Conservation (phyloP, 2,888 invertebrate genomes). For the Mesoligia furuncula region DNA sequence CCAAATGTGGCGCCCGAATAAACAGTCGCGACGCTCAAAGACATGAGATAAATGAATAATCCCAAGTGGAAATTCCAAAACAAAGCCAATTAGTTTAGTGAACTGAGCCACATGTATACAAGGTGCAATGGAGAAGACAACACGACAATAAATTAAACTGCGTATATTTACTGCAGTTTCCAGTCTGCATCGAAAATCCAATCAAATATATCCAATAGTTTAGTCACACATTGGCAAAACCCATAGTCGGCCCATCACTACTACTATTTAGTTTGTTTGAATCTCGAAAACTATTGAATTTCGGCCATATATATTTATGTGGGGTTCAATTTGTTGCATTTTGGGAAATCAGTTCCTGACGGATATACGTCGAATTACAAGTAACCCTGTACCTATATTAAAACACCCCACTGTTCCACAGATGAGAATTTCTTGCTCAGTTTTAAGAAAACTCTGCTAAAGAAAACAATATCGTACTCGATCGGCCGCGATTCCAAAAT, state of each 20-base stretch:
- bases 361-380: no score
- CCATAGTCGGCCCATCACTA: background rate
- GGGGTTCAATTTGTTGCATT: no score
- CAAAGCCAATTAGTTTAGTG: background rate
- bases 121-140: background rate
- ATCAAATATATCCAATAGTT: background rate
- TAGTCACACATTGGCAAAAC: background rate
- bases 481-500: conserved; percentile 78
- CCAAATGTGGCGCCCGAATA: background rate
- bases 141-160: background rate
- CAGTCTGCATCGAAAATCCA: background rate
- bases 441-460: conserved; percentile 70
- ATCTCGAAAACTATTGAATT: background rate
- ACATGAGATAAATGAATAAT: conserved; percentile 14
- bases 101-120: background rate
- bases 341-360: no score
- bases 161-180: background rate
- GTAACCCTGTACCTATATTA: conserved; percentile 15
- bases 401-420: conserved; percentile 59
- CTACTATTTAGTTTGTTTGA: background rate
- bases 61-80: background rate
- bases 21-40: background rate
- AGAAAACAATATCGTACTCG: conserved; percentile 80
- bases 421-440: conserved; percentile 62
- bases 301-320: no score